Evolutionary conservation across 2,113 vertebrate genomes (phyloP).

Genomic region (Dipodomys stephensi): DNA sequence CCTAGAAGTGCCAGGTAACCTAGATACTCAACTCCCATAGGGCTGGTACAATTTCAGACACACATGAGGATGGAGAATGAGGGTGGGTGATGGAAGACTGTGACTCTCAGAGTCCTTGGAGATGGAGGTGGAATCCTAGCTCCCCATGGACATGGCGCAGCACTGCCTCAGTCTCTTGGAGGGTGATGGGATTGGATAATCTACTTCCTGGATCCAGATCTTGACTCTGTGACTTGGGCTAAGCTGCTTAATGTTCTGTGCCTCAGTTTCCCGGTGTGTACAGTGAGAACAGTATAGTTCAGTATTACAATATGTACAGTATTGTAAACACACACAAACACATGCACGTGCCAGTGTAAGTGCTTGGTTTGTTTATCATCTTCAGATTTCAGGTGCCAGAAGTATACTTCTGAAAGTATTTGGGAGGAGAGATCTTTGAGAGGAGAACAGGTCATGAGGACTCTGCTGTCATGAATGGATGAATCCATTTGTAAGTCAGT

Average conservation of each 20-base stretch:
- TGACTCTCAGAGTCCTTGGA: not conserved
- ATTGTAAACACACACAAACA: not conserved
- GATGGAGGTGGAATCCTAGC: not conserved
- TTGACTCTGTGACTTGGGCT: not conserved
- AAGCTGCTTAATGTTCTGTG: not conserved
- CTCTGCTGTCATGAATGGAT: not conserved
- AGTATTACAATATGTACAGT: too few relatives aligned
- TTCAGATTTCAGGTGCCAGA: not conserved
- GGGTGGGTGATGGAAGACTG: not conserved
- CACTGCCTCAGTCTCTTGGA: not conserved
- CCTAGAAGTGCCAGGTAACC: not conserved
- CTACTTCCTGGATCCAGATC: not conserved
- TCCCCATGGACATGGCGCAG: not conserved
- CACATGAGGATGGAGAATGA: not conserved
- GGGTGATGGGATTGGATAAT: not conserved
- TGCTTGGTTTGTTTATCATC: not conserved
- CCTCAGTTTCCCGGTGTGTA: not conserved
- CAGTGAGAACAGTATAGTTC: not conserved
- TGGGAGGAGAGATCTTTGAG: not conserved
- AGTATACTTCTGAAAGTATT: not conserved
- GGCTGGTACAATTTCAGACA: rapidly evolving
- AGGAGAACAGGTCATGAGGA: too few relatives aligned
- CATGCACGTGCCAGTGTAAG: not conserved
- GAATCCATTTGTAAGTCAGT: not conserved
- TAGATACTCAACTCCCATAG: not conserved